phyloP scores from a whole-genome alignment of 2,797 vertebrate genomes.

The Hippoglossus hippoglossus region DNA sequence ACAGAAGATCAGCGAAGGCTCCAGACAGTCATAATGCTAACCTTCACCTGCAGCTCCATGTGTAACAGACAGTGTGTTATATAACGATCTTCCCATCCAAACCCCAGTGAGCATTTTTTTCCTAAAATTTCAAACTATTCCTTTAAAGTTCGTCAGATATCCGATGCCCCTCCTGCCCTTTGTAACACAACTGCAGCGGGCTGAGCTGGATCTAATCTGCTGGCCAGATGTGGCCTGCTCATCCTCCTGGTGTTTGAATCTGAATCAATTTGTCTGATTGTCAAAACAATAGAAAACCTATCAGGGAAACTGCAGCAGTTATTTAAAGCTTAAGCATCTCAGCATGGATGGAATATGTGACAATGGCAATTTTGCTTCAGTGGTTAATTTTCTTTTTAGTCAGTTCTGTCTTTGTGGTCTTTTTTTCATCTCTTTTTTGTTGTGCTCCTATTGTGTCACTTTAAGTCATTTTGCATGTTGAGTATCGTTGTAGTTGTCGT shows the following conservation, averaged over 20 bases:
- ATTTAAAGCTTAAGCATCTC: background rate
- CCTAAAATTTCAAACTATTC: background rate
- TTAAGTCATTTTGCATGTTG: no score
- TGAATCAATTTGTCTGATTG: slow-evolving; percentile 77
- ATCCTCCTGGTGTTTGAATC: slow-evolving; percentile 54
- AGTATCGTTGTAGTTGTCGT: background rate
- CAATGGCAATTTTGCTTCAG: no score
- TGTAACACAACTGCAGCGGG: slow-evolving; percentile 3
- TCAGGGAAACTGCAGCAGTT: no score
- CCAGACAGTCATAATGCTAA: no score
- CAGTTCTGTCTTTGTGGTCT: no score
- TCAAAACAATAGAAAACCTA: background rate
- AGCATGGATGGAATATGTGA: background rate
- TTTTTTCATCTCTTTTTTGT: no score
- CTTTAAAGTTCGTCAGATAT: slow-evolving; percentile 18
- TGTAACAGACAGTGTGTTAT: background rate
- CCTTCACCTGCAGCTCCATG: background rate
- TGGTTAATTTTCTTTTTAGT: no score
- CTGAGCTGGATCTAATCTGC: slow-evolving; percentile 63
- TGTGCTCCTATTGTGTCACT: no score
- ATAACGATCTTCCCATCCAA: background rate
- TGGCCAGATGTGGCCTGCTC: slow-evolving; percentile 70
- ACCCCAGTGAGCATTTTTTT: background rate
- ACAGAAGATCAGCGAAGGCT: no score
- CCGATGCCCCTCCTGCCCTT: background rate